Base-by-base conservation (phyloP, 1,140 invertebrate genomes). In the Caenorhabditis latens region DNA sequence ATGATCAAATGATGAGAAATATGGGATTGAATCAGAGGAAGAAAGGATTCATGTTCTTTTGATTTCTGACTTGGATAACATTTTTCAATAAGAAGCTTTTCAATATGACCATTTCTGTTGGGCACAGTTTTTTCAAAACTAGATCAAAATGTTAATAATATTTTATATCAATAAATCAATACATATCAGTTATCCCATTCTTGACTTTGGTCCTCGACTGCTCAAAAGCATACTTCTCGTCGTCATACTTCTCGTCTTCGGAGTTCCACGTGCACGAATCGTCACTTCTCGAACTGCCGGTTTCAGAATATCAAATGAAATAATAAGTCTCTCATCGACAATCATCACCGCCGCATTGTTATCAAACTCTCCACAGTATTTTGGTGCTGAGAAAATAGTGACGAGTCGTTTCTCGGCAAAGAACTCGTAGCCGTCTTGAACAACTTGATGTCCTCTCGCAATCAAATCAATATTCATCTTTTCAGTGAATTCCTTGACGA, bases 381-480 rank as follows among this genome's bases (percentile, higher is more conserved):
- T 48, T 5, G 85, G 85, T 14, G 89, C 89, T 21, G 86, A 88
- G 84, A 90, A 90, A 16, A 90, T 84, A 6, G 89, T 90, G 4
- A 90, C 87, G 2, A 90, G 85, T 19, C 46, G 40, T 21, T 84
- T 46, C 0, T 55, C 61, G 7, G 67, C 88, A 92, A 94, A 94
- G 89, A 94, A 94, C 89, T 94, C 94, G 90, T 94, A 94, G 13
- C 94, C 94, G 92, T 94, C 94, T 91, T 94, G 94, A 13, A 94
- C 94, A 82, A 94, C 94, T 48, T 89, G 86, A 63, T 89, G 89
- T 11, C 86, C 88, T 42, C 89, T 61, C 1, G 67, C 85, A 43
- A 89, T 89, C n/a, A 89, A 53, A 58, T 89, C 89, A 43, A 89
- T 87, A 21, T 82, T 71, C 55, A 87, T 57, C 53, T 90, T 84